phyloP scores from a whole-genome alignment of 2,888 invertebrate genomes.

The Eledone cirrhosa region DNA sequence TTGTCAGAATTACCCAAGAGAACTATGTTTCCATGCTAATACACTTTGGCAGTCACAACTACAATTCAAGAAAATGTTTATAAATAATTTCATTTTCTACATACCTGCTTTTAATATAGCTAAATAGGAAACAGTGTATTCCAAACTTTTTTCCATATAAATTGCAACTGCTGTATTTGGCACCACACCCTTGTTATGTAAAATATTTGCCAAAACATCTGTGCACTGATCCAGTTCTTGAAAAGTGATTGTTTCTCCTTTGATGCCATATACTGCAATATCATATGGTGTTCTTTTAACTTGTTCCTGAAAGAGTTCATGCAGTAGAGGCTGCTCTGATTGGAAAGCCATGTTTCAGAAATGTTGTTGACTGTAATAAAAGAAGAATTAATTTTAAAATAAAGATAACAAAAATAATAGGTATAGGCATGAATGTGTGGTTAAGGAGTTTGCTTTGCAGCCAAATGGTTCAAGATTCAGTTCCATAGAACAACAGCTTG shows the following conservation, averaged over 20 bases:
- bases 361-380: not conserved
- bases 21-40: not conserved
- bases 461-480: not conserved
- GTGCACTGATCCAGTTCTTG: constrained; percentile 56
- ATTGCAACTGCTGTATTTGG: constrained; percentile 64
- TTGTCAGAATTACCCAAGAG: too few relatives aligned
- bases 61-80: not conserved
- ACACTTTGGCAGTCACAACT: not conserved
- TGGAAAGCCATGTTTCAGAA: constrained; percentile 34
- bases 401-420: not conserved
- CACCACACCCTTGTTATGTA: constrained; percentile 53
- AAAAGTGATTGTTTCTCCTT: constrained; percentile 52
- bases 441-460: not conserved
- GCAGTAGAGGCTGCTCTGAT: constrained; percentile 55
- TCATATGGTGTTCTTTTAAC: constrained; percentile 54
- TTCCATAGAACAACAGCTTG: too few relatives aligned
- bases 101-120: constrained; percentile 66
- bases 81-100: not conserved
- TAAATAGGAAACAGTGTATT: constrained; percentile 64
- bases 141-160: constrained; percentile 64
- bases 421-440: too few relatives aligned
- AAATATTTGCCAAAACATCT: constrained; percentile 55
- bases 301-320: constrained; percentile 61
- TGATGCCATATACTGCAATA: constrained; percentile 50
- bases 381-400: not conserved